Evolutionary conservation across 2,113 vertebrate genomes (phyloP), one percentile per base, ranked within the genome.

Genomic region (Zosterops lateralis): DNA sequence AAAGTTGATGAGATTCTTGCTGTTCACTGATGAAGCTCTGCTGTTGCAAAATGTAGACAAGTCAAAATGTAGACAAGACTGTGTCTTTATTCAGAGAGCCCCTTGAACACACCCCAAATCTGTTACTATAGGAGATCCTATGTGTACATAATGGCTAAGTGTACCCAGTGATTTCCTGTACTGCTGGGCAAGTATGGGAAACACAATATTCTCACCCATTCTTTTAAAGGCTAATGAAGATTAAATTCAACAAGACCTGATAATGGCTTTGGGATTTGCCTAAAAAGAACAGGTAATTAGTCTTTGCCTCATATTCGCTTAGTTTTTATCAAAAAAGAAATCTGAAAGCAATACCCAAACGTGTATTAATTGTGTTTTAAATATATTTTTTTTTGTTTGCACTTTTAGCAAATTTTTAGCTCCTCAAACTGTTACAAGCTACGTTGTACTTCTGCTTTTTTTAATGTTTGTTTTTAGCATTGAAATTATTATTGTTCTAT

Each of bases 261-360:
- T 48, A 66, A 66, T 22, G 60, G 51, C 45, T 84, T 74, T 84
- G 56, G 61, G 65, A 92, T 74, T 91, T 88, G 42, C 36, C 53
- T 83, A 32, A 34, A 56, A 84, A 83, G 26, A 86, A 14, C 5
- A 47, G 3, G 18, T 74, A 88, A 71, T 84, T 62, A 83, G 47
- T 56, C 26, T 12, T 77, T 3, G 4, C 13, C 31, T 88, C 17
- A 50, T 9, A 4, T 71, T 89, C 0, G 0, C 11, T 70, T 78
- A 36, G 6, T 10, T 93, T 89, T 89, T 10, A 88, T 54, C 3
- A 78, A 90, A 75, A 80, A 81, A 68, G 5, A 58, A 65, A 75
- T 64, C 61, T 81, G 42, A 84, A 93, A 84, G 12, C 42, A 87
- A 56, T 60, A 38, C 36, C 17, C 21, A 78, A 78, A 90, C 36